Evolutionary conservation across 92 coral and sea anemone species (phyloP).

Genomic region (Actinernus sp.): DNA sequence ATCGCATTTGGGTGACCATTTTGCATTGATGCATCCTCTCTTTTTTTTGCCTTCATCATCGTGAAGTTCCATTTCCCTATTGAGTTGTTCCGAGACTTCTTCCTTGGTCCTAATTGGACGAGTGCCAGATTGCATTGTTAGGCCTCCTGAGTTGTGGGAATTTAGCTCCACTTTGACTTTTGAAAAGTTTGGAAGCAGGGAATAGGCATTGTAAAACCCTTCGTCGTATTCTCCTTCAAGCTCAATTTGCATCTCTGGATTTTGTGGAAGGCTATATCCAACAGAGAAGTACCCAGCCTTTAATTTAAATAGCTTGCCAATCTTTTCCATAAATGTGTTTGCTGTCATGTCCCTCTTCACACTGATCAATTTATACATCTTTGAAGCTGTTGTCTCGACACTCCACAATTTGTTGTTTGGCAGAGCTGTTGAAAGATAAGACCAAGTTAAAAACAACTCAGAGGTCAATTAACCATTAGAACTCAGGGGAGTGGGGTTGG

Average conservation of each 20-base stretch:
- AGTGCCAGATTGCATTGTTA: constrained; percentile 6
- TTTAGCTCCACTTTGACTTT: constrained; percentile 19
- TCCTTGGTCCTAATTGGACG: constrained; percentile 24
- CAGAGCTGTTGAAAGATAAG: too few relatives aligned
- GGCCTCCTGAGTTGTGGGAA: constrained; percentile 5
- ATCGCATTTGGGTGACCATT: constrained; percentile 45
- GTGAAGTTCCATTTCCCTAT: constrained; percentile 62
- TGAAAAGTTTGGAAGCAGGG: constrained; percentile 32
- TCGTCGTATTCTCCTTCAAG: constrained; percentile 24
- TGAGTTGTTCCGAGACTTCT: constrained; percentile 40
- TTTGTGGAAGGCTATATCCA: constrained; percentile 35
- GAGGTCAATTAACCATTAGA: too few relatives aligned
- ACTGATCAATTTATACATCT: constrained; percentile 32
- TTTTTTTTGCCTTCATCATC: constrained; percentile 42
- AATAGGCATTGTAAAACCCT: constrained; percentile 25
- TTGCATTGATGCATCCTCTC: constrained; percentile 42
- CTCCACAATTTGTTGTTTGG: constrained; percentile 58
- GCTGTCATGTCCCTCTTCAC: constrained; percentile 18
- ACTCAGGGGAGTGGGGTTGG: too few relatives aligned
- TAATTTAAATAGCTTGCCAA: constrained; percentile 34
- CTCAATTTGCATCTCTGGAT: constrained; percentile 29
- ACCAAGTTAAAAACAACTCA: too few relatives aligned
- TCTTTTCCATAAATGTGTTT: constrained; percentile 29
- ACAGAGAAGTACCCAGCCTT: constrained; percentile 30
- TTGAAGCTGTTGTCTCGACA: constrained; percentile 23